Base-by-base conservation (phyloP, 2,797 vertebrate genomes). In the Coracias cyanogaster region DNA sequence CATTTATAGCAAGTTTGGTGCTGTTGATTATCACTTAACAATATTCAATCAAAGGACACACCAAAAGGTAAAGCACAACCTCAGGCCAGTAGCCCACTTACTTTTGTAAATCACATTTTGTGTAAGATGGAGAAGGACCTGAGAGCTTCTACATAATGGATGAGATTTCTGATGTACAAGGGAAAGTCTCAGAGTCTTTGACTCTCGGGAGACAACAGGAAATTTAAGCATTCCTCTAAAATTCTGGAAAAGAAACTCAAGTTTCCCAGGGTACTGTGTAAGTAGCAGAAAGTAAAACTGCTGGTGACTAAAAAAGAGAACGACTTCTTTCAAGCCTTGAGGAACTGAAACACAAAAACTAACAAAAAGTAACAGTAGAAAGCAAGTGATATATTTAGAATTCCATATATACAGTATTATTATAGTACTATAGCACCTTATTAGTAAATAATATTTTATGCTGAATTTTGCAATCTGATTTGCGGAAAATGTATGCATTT, bases 31-130 rank as follows among this genome's bases (percentile, higher is more conserved):
- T 52, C 93, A 62, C 86, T 49, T 98, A 52, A 96, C 90, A 2
- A 96, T 98, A 33, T 91, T 67, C 9, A 70, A 97, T 94, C 94
- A 96, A 73, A 87, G 70, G 66, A 98, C 97, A 26, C 95, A 80
- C 7, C 93, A 96, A 77, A 94, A 97, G 98, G 98, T 98, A 97
- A 96, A 8, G 55, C 58, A 29, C 24, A 19, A 11, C 37, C 67
- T 52, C 5, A 12, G 71, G 46, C 33, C 35, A 3, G 17, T 10
- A 13, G 41, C 64, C 20, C 52, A 10, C 61, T 24, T n/a, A 7
- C 70, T 24, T 33, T 5, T 37, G 45, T 6, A 31, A 69, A 46
- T 79, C 25, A 25, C 28, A 12, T 45, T 65, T 33, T 0, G 2
- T 5, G 1, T 14, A 5, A 26, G 25, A 15, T 22, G 52, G 45